Evolutionary conservation across 2,113 vertebrate genomes (phyloP), one percentile per base, ranked within the genome.

Genomic region (Casuarius casuarius): DNA sequence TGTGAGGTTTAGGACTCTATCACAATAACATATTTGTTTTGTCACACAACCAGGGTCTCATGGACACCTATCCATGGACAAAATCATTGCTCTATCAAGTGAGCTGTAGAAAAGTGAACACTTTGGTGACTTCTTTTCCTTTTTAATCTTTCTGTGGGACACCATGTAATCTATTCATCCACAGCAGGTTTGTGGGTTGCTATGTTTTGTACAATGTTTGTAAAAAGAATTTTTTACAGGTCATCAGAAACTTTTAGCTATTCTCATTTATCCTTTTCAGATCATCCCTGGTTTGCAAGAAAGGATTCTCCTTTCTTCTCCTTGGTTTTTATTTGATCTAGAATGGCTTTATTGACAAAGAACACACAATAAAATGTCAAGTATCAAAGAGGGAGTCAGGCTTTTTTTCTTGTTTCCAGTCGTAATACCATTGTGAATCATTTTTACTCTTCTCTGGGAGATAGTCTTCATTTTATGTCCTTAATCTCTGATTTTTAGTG

Each of bases 81-180:
- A 33, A 71, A 17, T 13, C 8, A 23, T 17, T 13, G 7, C n/a
- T n/a, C 54, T 20, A 5, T n/a, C 22, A 49, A 70, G 28, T 68
- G 54, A 28, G 49, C 48, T 63, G 25, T 29, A 44, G 19, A 29
- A 10, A 63, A 29, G 35, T 0, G 1, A 31, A 46, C 31, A 40
- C 19, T 25, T 49, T 12, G 33, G 46, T 35, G n/a, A 23, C 18
- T 11, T 46, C 28, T 35, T 51, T 31, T 33, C 14, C 21, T 5
- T 14, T 20, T 58, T 18, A 15, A 1, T 46, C 15, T 31, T 8
- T 17, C 22, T 15, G 56, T 1, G 1, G 31, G 48, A 12, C 10
- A 10, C 4, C 7, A 22, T 52, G 49, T 28, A 48, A 51, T 22
- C 15, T 13, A 13, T n/a, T 26, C 19, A 17, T 19, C 42, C 16